Evolutionary conservation across 2,888 invertebrate genomes (phyloP).

Genomic region (Cryptus viduatorius): DNA sequence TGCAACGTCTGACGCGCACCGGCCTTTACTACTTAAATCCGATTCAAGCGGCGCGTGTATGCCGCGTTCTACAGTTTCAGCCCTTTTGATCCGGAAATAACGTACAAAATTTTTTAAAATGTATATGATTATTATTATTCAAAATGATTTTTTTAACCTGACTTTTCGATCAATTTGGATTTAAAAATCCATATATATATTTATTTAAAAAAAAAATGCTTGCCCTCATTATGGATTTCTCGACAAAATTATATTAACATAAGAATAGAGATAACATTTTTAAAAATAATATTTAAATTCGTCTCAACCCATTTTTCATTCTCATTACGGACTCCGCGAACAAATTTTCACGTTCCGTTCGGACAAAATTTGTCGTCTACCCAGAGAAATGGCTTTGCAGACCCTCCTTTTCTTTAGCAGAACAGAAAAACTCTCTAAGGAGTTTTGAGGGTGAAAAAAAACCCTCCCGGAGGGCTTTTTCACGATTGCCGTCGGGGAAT

Average conservation of each 20-base stretch:
- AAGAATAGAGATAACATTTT: no score
- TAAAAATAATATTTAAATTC: not conserved
- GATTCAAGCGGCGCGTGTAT: not conserved
- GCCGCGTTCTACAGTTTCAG: not conserved
- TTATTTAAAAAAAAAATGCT: no score
- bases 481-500: conserved; percentile 29
- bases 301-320: not conserved
- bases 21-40: conserved; percentile 52
- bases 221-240: no score
- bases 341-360: not conserved
- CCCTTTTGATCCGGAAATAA: conserved; percentile 13
- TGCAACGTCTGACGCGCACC: conserved; percentile 36
- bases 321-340: not conserved
- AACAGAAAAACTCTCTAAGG: conserved; percentile 9
- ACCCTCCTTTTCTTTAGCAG: not conserved
- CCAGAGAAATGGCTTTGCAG: not conserved
- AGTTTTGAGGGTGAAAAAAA: not conserved
- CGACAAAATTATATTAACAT: no score
- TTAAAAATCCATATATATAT: no score
- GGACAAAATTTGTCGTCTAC: conserved; percentile 1
- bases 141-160: no score
- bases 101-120: not conserved
- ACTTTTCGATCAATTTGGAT: not conserved
- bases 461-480: conserved; percentile 14
- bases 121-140: no score